Conservation (phyloP, 2,888 invertebrate species). For the Drosophila gaucha region DNA sequence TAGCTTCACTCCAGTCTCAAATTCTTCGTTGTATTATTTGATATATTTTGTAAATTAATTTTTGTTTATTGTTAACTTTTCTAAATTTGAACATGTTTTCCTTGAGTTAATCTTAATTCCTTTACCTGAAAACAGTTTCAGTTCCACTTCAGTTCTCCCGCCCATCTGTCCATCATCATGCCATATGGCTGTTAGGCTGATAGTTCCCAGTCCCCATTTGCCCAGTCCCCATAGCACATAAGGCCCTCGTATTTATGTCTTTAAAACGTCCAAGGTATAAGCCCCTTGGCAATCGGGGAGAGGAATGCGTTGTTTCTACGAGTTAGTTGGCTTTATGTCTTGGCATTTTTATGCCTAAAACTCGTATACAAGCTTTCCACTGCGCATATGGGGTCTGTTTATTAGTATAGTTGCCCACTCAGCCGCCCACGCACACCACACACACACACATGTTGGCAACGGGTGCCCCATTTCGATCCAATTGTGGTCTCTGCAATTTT, state of each 20-base stretch:
- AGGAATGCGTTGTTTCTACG: constrained; percentile 18
- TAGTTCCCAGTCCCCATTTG: constrained; percentile 1
- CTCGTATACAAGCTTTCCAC: constrained; percentile 29
- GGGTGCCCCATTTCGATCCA: constrained; percentile 20
- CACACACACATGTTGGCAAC: constrained; percentile 17
- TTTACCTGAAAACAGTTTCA: background rate
- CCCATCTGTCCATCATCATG: constrained; percentile 8
- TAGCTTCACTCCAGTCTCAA: too few species aligned
- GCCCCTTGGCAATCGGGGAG: constrained; percentile 34
- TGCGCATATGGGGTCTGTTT: constrained; percentile 57
- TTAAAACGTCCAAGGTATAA: constrained; percentile 42
- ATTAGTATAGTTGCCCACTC: constrained; percentile 53
- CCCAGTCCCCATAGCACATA: constrained; percentile 4
- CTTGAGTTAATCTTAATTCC: background rate
- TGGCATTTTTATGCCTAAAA: constrained; percentile 69
- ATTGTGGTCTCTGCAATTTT: constrained; percentile 57
- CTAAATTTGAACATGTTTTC: background rate
- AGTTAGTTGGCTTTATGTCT: constrained; percentile 64
- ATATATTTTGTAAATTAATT: background rate
- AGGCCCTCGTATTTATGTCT: constrained; percentile 56
- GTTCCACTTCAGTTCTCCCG: background rate
- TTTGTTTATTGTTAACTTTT: background rate
- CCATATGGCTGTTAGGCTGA: constrained; percentile 22
- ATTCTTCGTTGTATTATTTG: too few species aligned
- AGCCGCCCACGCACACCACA: constrained; percentile 38